Evolutionary conservation across 2,113 vertebrate species (phyloP).

Genomic region (Otolemur garnettii): DNA sequence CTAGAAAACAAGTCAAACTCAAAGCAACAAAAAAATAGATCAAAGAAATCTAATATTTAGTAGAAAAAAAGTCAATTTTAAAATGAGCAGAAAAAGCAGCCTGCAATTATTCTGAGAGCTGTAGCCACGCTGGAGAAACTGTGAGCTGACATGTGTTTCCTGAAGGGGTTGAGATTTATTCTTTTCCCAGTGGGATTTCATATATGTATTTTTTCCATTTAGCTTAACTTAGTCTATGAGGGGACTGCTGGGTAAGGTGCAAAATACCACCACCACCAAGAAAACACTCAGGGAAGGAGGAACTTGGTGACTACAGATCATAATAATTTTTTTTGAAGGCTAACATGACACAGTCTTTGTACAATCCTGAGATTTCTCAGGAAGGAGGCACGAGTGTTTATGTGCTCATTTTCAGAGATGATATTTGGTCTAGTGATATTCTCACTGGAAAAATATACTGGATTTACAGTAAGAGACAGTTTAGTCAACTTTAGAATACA

Average conservation of each 20-base stretch:
- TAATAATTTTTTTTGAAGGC: not conserved
- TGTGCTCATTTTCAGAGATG: not conserved
- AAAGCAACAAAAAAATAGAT: not conserved
- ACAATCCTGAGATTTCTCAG: not conserved
- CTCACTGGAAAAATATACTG: not conserved
- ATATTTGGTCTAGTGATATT: not conserved
- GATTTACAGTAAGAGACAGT: slow-evolving; percentile 16
- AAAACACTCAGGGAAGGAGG: not conserved
- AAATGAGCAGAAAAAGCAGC: not conserved
- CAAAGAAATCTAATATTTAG: not conserved
- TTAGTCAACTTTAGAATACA: not conserved
- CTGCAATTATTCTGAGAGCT: not conserved
- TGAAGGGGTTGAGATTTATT: not conserved
- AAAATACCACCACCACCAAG: not conserved
- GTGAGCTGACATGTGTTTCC: not conserved
- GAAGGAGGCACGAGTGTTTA: not conserved
- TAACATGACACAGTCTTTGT: not conserved
- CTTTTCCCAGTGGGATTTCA: not conserved
- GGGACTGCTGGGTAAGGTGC: not conserved
- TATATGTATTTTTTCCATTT: not conserved
- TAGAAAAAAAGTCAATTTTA: not conserved
- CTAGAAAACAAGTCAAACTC: not conserved
- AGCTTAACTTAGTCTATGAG: not conserved
- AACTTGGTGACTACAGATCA: not conserved
- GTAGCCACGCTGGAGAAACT: not conserved